Conservation (phyloP, 2,797 vertebrate species). For the Tangara arthus region DNA sequence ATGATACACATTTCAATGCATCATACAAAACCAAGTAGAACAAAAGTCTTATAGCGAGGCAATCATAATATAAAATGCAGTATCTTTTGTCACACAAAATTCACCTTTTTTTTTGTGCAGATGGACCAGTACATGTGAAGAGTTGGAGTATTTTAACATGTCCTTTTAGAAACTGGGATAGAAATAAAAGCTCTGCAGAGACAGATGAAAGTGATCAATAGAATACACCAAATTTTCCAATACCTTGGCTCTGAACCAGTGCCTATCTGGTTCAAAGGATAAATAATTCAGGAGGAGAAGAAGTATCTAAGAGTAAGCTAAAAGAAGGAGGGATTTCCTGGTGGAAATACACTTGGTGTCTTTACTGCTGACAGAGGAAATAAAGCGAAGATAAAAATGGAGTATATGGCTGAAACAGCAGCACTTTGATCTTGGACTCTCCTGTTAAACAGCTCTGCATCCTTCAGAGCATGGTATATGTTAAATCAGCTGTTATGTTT, state of each 20-base stretch:
- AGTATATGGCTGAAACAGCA: neutral
- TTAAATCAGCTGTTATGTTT: neutral
- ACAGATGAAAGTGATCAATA: neutral
- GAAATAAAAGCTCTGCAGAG: neutral
- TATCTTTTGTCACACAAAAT: neutral
- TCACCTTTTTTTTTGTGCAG: neutral
- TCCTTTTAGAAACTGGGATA: neutral
- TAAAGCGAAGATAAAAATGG: neutral
- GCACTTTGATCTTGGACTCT: neutral
- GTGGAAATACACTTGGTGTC: neutral
- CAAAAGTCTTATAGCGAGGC: neutral
- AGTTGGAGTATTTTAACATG: neutral
- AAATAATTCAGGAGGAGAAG: neutral
- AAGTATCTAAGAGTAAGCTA: neutral
- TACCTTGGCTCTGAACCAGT: neutral
- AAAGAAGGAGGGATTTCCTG: neutral
- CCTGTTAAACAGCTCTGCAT: neutral
- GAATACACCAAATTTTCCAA: neutral
- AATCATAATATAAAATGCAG: neutral
- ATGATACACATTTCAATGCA: neutral
- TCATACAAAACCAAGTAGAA: neutral
- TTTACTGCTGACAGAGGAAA: neutral
- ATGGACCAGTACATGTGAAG: neutral
- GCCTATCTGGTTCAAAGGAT: neutral
- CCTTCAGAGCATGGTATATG: neutral